A percentile compares a stretch with the other conserved stretches of the same genome.
Conservation (phyloP, 2,888 invertebrate genomes). For the Drosophila koepferae region DNA sequence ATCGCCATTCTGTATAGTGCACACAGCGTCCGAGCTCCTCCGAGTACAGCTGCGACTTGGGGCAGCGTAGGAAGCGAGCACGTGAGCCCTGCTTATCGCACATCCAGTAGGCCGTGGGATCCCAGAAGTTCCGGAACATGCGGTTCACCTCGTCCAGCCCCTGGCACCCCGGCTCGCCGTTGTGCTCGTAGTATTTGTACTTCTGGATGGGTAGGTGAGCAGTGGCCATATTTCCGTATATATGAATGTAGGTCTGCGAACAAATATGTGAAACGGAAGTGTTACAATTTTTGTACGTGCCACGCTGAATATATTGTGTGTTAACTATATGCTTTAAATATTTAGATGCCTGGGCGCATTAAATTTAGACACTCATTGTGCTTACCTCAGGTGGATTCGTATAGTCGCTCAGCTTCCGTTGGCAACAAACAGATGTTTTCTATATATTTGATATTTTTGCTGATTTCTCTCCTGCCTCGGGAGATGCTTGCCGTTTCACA, state of each 20-base stretch:
- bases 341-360: constrained; percentile 4
- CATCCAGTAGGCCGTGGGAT: constrained; percentile 82
- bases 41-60: constrained; percentile 72
- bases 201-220: constrained; percentile 71
- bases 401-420: constrained; percentile 24
- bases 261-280: constrained; percentile 13
- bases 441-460: constrained; percentile 1
- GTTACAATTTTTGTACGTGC: not conserved
- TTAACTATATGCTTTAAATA: not conserved
- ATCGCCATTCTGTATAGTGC: constrained; percentile 79
- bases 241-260: not conserved
- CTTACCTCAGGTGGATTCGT: constrained; percentile 30
- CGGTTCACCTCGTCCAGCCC: constrained; percentile 78
- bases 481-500: constrained; percentile 49
- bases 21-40: constrained; percentile 77
- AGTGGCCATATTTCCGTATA: constrained; percentile 55
- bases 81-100: constrained; percentile 74
- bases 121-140: constrained; percentile 83
- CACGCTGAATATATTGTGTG: constrained; percentile 4
- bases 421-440: constrained; percentile 40
- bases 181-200: constrained; percentile 68
- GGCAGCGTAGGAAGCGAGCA: constrained; percentile 73
- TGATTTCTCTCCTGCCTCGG: constrained; percentile 7
- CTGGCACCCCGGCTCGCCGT: constrained; percentile 82
- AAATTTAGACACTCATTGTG: constrained; percentile 19